A percentile compares a stretch with the other conserved stretches of the same genome.
Evolutionary conservation across 2,888 invertebrate genomes (phyloP).

Genomic region (Leucoma salicis): DNA sequence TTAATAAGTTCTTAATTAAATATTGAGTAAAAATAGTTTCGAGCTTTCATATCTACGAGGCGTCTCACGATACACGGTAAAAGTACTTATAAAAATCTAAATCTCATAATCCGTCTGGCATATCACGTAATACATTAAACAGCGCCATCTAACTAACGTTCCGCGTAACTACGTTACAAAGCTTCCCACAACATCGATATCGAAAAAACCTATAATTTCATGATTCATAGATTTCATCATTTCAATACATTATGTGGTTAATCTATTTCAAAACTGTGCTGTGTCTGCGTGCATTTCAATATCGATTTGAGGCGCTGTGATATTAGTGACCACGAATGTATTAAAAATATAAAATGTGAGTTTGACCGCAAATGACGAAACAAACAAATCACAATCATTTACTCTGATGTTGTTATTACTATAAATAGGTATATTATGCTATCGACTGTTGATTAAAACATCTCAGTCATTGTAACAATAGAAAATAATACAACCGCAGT

Average conservation of each 20-base stretch:
- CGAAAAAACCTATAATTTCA: background rate
- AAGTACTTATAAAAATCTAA: no score
- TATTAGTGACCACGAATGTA: slow-evolving; percentile 9
- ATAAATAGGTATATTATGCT: background rate
- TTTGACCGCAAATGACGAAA: slow-evolving; percentile 9
- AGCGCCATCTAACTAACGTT: no score
- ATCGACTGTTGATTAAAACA: background rate
- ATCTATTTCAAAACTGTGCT: background rate
- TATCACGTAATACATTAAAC: no score
- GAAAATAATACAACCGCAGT: no score
- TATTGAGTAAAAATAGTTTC: no score
- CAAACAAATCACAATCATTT: slow-evolving; percentile 1
- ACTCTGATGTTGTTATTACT: background rate
- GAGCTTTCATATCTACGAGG: no score
- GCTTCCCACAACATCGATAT: background rate
- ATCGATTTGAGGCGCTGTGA: slow-evolving; percentile 3
- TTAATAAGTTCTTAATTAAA: no score
- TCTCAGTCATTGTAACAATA: no score
- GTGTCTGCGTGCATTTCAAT: slow-evolving; percentile 8
- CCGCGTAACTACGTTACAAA: background rate
- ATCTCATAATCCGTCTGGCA: no score
- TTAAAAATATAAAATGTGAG: slow-evolving; percentile 9
- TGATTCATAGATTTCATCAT: background rate
- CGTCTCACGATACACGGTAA: no score
- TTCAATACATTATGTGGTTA: background rate